Conservation (phyloP, 2,113 vertebrate species). For the Agelaius phoeniceus region DNA sequence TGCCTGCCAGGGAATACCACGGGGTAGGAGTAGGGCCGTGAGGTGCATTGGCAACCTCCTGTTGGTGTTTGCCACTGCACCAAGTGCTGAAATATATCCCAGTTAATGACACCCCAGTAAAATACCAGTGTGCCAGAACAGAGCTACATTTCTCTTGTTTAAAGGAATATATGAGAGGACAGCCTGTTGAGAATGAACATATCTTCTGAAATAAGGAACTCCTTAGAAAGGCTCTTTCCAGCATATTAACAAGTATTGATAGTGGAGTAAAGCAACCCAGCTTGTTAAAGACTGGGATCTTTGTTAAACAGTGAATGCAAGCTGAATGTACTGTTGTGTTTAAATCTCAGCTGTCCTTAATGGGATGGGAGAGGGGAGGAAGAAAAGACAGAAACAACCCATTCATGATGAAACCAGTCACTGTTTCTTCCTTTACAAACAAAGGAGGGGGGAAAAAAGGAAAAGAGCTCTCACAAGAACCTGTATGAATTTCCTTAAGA, state of each 20-base stretch:
- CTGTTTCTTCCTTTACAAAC: conserved; percentile 69
- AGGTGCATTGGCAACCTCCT: not conserved
- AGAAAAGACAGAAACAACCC: conserved; percentile 36
- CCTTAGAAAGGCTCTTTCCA: not conserved
- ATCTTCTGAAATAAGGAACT: not conserved
- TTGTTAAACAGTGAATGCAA: not conserved
- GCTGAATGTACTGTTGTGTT: not conserved
- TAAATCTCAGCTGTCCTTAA: conserved; percentile 28
- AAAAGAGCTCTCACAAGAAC: conserved; percentile 34
- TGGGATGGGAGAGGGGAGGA: conserved; percentile 8
- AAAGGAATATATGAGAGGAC: not conserved
- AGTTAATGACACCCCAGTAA: not conserved
- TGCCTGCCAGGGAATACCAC: not conserved
- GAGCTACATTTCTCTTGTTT: not conserved
- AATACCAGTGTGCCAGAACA: not conserved
- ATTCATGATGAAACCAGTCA: conserved; percentile 33
- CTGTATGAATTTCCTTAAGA: conserved; percentile 61
- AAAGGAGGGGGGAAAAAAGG: not conserved
- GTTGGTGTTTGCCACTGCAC: not conserved
- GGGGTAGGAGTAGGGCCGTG: fast-evolving
- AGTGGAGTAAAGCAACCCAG: not conserved
- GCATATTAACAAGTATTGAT: fast-evolving
- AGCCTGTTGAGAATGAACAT: not conserved
- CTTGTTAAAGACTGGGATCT: not conserved
- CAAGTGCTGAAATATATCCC: not conserved